phyloP scores from a whole-genome alignment of 1,140 invertebrate species.

The Atta colombica region DNA sequence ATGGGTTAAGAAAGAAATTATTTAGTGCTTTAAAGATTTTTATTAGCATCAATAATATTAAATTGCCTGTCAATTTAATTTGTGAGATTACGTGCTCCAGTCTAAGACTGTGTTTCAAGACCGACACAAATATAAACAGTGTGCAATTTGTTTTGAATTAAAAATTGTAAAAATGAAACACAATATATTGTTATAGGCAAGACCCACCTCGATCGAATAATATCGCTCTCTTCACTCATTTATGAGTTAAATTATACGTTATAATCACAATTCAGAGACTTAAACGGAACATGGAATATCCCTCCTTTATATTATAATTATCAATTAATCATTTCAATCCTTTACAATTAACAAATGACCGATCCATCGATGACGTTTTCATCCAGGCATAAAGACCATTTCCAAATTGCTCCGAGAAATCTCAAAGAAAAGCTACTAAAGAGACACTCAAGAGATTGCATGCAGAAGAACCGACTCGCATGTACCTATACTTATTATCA shows the following conservation, averaged over 20 bases:
- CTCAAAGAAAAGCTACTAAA: not conserved
- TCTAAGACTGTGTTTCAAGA: no score
- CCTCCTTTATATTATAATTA: not conserved
- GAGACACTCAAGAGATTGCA: no score
- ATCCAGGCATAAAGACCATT: not conserved
- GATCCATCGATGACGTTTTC: not conserved
- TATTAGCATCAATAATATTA: no score
- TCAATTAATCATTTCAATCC: not conserved
- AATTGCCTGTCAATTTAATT: no score
- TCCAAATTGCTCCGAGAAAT: not conserved
- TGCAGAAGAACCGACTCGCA: not conserved
- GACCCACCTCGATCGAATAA: no score
- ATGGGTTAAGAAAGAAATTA: no score
- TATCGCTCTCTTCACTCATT: not conserved
- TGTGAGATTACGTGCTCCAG: no score
- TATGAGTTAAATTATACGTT: not conserved
- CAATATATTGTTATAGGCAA: no score
- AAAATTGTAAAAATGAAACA: no score
- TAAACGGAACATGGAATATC: not conserved
- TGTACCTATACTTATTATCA: constrained; percentile 11
- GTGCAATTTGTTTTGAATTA: no score
- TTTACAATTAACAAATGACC: not conserved
- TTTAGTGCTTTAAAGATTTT: no score
- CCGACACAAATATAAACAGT: no score
- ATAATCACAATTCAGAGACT: not conserved